phyloP scores from a whole-genome alignment of 2,797 vertebrate species.

The Manis pentadactyla region DNA sequence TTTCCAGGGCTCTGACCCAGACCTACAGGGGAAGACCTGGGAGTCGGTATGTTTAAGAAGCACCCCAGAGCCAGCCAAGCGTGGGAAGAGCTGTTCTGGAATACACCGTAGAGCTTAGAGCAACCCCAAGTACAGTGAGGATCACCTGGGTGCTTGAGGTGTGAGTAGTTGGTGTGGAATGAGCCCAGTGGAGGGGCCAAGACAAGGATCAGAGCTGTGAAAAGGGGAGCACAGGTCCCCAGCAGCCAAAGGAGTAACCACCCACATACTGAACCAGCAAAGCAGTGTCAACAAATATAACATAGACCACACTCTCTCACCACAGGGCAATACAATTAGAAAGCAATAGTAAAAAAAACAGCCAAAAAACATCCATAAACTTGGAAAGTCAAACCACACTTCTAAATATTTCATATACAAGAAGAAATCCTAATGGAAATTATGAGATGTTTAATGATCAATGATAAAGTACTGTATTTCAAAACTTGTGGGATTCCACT shows the following conservation, averaged over 20 bases:
- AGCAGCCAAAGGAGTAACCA: neutral
- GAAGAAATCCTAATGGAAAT: neutral
- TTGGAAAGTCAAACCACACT: conserved; percentile 41
- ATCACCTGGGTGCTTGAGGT: neutral
- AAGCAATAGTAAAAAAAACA: conserved; percentile 46
- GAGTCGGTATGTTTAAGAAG: neutral
- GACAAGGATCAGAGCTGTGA: neutral
- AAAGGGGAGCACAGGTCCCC: neutral
- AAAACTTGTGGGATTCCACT: conserved; percentile 11
- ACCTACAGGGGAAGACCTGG: neutral
- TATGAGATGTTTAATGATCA: neutral
- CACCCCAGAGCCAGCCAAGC: neutral
- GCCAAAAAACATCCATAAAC: conserved; percentile 10
- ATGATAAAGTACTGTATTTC: neutral
- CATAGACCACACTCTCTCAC: neutral
- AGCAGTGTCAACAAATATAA: neutral
- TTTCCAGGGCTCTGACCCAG: neutral
- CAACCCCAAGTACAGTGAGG: neutral
- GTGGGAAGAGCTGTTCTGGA: neutral
- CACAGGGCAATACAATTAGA: neutral
- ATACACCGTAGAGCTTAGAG: neutral
- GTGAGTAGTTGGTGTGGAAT: neutral
- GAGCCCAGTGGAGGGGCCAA: neutral
- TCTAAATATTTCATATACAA: conserved; percentile 60
- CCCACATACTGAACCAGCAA: neutral